Base-by-base conservation (phyloP, 1,140 invertebrate genomes). In the Musca vetustissima region DNA sequence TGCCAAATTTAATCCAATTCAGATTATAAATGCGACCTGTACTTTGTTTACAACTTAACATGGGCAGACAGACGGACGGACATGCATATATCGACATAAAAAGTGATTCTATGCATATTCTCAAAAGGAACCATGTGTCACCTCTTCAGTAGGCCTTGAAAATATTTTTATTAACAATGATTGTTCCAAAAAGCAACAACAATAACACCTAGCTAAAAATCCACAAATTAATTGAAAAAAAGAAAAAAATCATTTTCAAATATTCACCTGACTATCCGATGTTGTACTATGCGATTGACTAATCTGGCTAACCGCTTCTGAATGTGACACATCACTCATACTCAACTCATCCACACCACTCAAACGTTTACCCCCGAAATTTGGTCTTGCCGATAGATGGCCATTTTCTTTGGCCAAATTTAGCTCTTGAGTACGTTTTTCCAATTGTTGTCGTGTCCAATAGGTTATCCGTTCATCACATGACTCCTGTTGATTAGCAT, bases 221-320 rank as follows among this genome's bases (percentile, higher is more conserved):
- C n/a, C n/a, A n/a, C n/a, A n/a, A n/a, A 28, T 28, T 4, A 28
- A 28, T 4, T 28, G 28, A 4, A 28, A 28, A 28, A 28, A 28
- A 28, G 28, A 28, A 8, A 28, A 52, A 72, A 75, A n/a, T n/a
- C n/a, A n/a, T n/a, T n/a, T n/a, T n/a, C n/a, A 4, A 28, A 28
- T 3, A 28, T 28, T 82, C 84, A 90, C 89, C 84, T 91, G 90
- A 76, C 89, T 91, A 73, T 89, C 90, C 47, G 88, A 89, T 66
- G 89, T 90, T 71, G 88, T 90, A 78, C 88, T 91, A 77, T 86
- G 89, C 70, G 88, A 90, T 70, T 87, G 89, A 83, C 87, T 90
- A 13, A 81, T 75, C 74, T 86, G 88, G 83, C 87, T 90, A 1
- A 75, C 73, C 52, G 79, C 81, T 64, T 89, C 88, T 24, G 85